Base-by-base conservation (phyloP, 1,140 invertebrate species). In the Atopsyche davidsoni region DNA sequence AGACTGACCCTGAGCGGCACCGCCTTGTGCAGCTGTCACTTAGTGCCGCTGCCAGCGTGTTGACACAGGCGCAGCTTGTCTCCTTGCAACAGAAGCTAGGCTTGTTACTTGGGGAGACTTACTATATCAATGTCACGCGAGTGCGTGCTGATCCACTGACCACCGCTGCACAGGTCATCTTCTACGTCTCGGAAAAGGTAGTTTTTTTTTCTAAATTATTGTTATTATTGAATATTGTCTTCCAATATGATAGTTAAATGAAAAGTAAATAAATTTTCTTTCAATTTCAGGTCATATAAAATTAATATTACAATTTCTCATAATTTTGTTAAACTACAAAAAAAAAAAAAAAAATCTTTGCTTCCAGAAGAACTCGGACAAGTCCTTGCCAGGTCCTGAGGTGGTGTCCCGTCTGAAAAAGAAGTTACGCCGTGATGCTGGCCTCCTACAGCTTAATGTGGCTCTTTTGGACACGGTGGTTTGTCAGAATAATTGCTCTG, bases 401-500 rank as follows among this genome's bases (percentile, higher is more conserved):
- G 76, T 86, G 16, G 81, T 83, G 4, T 63, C 72, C 10, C 67
- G 75, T 57, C 62, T 89, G n/a, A 78, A 80, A 59, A 75, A 79
- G 53, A 83, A 85, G 60, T 62, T 89, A 0, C 71, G 74, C 49
- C 78, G 82, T 54, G 85, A 89, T 69, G 80, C 79, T 3, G 77
- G 80, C 14, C 72, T 90, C n/a, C 63, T 91, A 10, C 82, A 86
- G 41, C 75, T 86, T 18, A 78, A 83, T 4, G 80, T 90, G n/a
- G 72, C 79, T 19, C 79, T 80, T 51, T 76, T 93, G 39, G 84
- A 90, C 61, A 90, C 90, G 10, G 77, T 80, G 51, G 76, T 93
- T 36, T 96, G 93, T 60, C 90, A 96, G 62, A 94, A 94, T 70
- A 83, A 89, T 67, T 96, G 92, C 73, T 95, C 92, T 28, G 87